Conservation (phyloP, 2,797 vertebrate genomes). For the Bothrops alternatus region DNA sequence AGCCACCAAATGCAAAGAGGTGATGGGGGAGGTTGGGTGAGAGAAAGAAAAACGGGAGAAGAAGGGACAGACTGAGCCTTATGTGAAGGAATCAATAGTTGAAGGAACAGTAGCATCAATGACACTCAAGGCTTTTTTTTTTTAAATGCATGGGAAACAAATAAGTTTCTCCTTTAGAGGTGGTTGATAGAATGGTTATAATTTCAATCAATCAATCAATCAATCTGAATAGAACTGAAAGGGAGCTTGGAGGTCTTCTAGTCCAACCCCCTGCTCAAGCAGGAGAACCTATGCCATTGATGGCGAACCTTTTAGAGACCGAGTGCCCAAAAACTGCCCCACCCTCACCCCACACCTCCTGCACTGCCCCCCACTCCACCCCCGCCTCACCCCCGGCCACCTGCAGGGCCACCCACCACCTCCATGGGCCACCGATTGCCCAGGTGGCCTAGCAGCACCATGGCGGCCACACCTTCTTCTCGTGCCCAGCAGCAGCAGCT, state of each 20-base stretch:
- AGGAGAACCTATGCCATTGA: background rate
- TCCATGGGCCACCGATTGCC: too few relatives aligned
- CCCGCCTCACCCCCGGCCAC: too few relatives aligned
- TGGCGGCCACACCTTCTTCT: too few relatives aligned
- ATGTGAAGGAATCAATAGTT: conserved; percentile 30
- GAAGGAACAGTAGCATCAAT: conserved; percentile 51
- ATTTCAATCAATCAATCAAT: conserved; percentile 1
- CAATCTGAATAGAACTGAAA: background rate
- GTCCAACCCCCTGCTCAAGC: background rate
- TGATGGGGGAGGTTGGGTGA: background rate
- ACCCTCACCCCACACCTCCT: too few relatives aligned
- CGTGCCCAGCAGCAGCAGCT: too few relatives aligned
- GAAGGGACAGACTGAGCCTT: conserved; percentile 20
- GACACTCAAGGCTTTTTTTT: conserved; percentile 60
- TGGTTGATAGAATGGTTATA: conserved; percentile 65
- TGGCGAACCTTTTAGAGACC: too few relatives aligned
- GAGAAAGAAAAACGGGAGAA: conserved; percentile 20
- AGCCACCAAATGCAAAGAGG: conserved; percentile 82
- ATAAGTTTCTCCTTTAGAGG: conserved; percentile 58
- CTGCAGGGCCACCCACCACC: too few relatives aligned
- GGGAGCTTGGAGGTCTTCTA: background rate
- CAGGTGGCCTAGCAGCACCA: too few relatives aligned
- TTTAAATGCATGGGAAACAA: conserved; percentile 32
- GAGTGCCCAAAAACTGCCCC: too few relatives aligned
- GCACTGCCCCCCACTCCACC: too few relatives aligned